Evolutionary conservation across 2,797 vertebrate genomes (phyloP).

Genomic region (Martes flavigula): DNA sequence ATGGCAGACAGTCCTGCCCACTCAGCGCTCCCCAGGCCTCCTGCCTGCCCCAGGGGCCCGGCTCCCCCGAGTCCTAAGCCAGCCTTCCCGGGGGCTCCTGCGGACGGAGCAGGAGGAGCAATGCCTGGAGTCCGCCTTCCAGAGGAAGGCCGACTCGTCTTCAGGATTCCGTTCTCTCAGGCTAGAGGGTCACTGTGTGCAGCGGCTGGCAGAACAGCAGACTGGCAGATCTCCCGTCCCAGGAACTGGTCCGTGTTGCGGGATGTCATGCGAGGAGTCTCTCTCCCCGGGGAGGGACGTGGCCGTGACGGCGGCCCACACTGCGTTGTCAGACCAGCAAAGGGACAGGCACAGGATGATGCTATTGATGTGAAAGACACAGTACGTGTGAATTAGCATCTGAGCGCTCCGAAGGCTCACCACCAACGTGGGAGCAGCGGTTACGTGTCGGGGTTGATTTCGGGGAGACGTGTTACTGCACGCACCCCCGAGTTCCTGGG

Average conservation of each 20-base stretch:
- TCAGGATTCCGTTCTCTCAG: background rate
- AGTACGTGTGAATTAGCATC: background rate
- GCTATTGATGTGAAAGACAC: background rate
- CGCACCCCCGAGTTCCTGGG: background rate
- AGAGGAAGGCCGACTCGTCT: background rate
- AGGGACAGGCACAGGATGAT: background rate
- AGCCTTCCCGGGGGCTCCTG: background rate
- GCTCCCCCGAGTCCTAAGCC: background rate
- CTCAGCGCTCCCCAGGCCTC: background rate
- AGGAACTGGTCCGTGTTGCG: background rate
- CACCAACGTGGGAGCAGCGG: background rate
- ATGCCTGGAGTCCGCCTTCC: no score
- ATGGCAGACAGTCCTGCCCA: background rate
- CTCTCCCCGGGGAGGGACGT: background rate
- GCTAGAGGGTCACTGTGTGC: background rate
- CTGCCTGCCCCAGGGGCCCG: no score
- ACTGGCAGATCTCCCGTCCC: accelerated
- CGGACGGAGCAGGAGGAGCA: accelerated
- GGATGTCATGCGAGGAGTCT: accelerated
- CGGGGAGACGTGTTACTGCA: background rate
- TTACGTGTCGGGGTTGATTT: background rate
- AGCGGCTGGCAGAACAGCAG: background rate
- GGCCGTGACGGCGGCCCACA: background rate
- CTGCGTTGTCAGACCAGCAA: background rate
- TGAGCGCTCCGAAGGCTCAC: background rate